Percentiles rank a stretch among this genome's conserved stretches.
Conservation (phyloP, 37 sponge, comb jelly and placozoan genomes). For the Crambe crambe region DNA sequence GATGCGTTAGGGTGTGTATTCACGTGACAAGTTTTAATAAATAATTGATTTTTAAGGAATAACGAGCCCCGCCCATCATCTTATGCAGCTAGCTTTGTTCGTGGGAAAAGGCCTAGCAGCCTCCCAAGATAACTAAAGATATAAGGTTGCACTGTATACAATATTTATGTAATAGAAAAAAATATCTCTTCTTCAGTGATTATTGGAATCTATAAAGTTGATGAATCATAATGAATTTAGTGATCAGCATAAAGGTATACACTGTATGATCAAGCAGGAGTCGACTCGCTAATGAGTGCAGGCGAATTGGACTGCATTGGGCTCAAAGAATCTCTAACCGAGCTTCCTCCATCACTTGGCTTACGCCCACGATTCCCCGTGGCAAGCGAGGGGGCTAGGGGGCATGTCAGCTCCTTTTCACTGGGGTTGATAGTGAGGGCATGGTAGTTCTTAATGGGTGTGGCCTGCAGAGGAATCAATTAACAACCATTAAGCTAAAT, state of each 20-base stretch:
- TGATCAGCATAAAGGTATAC: no score
- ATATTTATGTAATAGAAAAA: no score
- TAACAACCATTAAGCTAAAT: no score
- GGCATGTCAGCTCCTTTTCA: conserved; percentile 20
- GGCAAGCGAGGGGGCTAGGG: background rate
- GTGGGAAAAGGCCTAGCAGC: no score
- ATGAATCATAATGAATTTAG: no score
- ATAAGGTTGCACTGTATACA: no score
- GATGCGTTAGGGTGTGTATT: background rate
- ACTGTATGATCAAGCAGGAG: background rate
- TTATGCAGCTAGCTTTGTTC: no score
- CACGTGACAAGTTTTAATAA: no score
- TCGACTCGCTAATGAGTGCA: background rate
- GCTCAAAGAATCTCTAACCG: background rate
- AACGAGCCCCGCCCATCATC: background rate
- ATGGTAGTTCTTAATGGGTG: conserved; percentile 13
- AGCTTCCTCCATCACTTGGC: conserved; percentile 17
- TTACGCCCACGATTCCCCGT: background rate
- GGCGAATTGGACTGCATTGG: background rate
- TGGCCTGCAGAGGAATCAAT: conserved; percentile 28
- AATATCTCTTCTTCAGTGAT: no score
- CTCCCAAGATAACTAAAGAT: no score
- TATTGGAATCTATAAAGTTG: no score
- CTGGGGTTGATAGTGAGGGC: conserved; percentile 25
- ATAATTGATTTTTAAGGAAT: background rate